Evolutionary conservation across 2,113 vertebrate species (phyloP), one percentile per base, ranked within the genome.

Genomic region (Corapipo altera): DNA sequence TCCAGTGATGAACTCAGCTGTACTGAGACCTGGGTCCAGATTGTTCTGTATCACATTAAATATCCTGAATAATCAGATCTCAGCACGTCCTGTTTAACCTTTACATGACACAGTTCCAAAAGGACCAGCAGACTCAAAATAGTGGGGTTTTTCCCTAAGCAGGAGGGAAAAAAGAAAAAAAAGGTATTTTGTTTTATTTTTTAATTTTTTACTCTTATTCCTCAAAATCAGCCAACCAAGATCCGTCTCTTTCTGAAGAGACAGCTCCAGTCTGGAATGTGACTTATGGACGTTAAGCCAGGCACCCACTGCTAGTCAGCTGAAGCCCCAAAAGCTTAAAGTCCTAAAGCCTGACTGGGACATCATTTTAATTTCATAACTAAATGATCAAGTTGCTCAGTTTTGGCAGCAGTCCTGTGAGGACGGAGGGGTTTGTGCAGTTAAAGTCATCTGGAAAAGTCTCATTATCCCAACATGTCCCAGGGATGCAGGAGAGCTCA

Each of bases 31-130:
- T 18, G 2, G 35, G 70, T 35, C 22, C 26, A 49, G 80, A 17
- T 0, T 21, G 12, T 0, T 81, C 22, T 27, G 44, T 1, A 52
- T 10, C 73, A 32, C 28, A 9, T 0, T 2, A 8, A 84, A 86
- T 4, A n/a, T 37, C 15, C 75, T 3, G 12, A 6, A 5, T 9
- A 48, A 12, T 1, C 30, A 7, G 5, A 16, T 8, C 51, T 17
- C 8, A 49, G 76, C n/a, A 32, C 0, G 0, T 44, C 66, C 67
- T 16, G 5, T 64, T 39, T 11, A 7, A 20, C 33, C 41, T 62
- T 8, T 3, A 4, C 0, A 2, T 5, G 33, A n/a, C 30, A 80
- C 20, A 57, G 16, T 7, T 26, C 51, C 65, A 33, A 15, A 59
- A 89, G 19, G 27, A 17, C 8, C 23, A 33, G 7, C 3, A 64